phyloP scores from a whole-genome alignment of 2,113 vertebrate genomes.

The Hoplias malabaricus region DNA sequence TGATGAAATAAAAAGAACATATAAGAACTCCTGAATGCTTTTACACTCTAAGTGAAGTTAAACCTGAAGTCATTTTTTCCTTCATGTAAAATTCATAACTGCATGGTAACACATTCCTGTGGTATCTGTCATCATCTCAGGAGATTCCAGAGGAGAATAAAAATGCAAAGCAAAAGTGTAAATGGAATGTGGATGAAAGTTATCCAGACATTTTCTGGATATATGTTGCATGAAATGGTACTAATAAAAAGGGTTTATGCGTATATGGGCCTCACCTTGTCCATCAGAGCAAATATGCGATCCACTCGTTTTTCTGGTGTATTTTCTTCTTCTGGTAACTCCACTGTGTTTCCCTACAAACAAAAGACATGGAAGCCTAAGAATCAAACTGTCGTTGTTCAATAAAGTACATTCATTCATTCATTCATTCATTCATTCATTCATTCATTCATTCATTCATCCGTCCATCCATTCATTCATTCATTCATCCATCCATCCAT shows the following conservation, averaged over 20 bases:
- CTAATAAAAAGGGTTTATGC: neutral
- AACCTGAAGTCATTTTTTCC: neutral
- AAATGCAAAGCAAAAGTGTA: neutral
- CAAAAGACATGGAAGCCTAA: neutral
- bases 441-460: too few species aligned
- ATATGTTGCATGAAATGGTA: neutral
- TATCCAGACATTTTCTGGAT: neutral
- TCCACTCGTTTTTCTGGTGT: slow-evolving; percentile 96
- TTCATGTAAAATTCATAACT: neutral
- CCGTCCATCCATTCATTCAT: too few species aligned
- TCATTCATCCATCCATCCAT: too few species aligned
- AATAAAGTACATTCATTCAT: neutral
- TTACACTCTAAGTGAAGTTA: neutral
- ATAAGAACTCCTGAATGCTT: neutral
- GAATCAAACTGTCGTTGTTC: too few species aligned
- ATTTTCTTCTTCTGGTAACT: slow-evolving; percentile 96
- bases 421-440: too few species aligned
- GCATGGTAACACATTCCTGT: neutral
- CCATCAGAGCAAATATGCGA: slow-evolving; percentile 98
- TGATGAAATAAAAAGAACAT: neutral
- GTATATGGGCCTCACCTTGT: slow-evolving; percentile 80
- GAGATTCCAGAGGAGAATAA: neutral
- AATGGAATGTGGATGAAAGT: neutral
- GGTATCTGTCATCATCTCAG: neutral
- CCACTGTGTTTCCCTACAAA: slow-evolving; percentile 92